Evolutionary conservation across 2,113 vertebrate species (phyloP), one percentile per base, ranked within the genome.

Genomic region (Psephotus haematonotus): DNA sequence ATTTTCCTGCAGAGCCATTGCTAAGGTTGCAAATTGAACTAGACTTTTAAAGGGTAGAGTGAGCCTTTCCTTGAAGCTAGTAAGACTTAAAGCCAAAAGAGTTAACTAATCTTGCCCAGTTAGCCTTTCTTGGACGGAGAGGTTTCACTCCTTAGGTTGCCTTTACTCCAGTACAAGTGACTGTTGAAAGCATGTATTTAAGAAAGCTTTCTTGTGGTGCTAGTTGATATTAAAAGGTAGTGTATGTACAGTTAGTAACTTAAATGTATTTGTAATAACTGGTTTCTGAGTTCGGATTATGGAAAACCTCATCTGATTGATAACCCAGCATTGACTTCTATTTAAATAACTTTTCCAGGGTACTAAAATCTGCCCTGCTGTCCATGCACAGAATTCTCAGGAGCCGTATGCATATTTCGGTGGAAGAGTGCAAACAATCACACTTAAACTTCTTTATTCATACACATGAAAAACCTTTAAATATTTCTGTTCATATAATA

Each of bases 321-420:
- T 72, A 77, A 35, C 29, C 33, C 47, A 22, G 2, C 29, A 22
- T 5, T 47, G 59, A 6, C 17, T 83, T 19, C 3, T 28, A 0
- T 43, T 86, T 59, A 53, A 64, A n/a, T 33, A 76, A 41, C 27
- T 47, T 25, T 13, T 59, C 44, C 28, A 22, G 24, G 37, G n/a
- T 17, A 5, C 29, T 64, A 14, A 59, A 39, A 41, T 64, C 14
- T 47, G 50, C 65, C 57, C 20, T 47, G 33, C 37, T 69, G 33
- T 24, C 35, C 20, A 6, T 5, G 8, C 68, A 11, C 39, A 2
- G 7, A 46, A 19, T 75, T 87, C 43, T 18, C 14, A 8, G 39
- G 65, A 63, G 1, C 17, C 7, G 0, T 12, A 3, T 3, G 10
- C 7, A 1, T 17, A 13, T 77, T 63, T 55, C 16, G 7, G 7